Evolutionary conservation across 2,888 invertebrate species (phyloP), one percentile per base, ranked within the genome.

Genomic region (Endomychus coccineus): DNA sequence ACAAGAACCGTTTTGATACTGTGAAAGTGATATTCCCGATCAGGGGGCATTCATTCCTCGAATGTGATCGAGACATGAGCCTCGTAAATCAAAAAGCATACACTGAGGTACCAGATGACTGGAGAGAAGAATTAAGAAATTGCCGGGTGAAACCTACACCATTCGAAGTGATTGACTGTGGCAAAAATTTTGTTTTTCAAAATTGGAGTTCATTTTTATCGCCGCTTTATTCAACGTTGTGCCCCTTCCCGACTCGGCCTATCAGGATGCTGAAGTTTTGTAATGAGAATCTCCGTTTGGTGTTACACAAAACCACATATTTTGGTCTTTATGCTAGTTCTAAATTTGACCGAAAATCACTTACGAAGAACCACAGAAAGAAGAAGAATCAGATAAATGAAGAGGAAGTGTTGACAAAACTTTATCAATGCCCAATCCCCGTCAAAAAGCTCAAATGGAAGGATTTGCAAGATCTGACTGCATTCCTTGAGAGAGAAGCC

Each of bases 11-110:
- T 13, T 30, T 30, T 16, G 30, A 30, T 7, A 16, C 17, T 7
- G 45, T 48, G 9, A 44, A 42, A 48, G 39, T 48, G 13, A 45
- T 41, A 41, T 51, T 45, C 39, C 48, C 48, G 14, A 43, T 47
- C 15, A 34, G 46, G 3, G 47, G 48, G 12, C 49, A 46, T 38
- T 49, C 46, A 36, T 50, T 48, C 32, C 33, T 52, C 15, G 50
- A 51, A 25, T 49, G 49, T 38, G 46, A 52, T 21, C 14, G 32
- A 14, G 19, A 42, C 24, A 40, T 52, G 45, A 45, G 42, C 22
- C 24, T 31, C 25, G 44, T 51, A 28, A 51, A 50, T 29, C 34
- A 44, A 28, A 51, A 50, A 41, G 16, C 40, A 27, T 39, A 32
- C 16, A 36, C 35, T 37, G 44, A 47, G 33, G 22, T 27, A 21